phyloP scores from a whole-genome alignment of 2,888 invertebrate genomes.

The Leptinotarsa rubiginosa region DNA sequence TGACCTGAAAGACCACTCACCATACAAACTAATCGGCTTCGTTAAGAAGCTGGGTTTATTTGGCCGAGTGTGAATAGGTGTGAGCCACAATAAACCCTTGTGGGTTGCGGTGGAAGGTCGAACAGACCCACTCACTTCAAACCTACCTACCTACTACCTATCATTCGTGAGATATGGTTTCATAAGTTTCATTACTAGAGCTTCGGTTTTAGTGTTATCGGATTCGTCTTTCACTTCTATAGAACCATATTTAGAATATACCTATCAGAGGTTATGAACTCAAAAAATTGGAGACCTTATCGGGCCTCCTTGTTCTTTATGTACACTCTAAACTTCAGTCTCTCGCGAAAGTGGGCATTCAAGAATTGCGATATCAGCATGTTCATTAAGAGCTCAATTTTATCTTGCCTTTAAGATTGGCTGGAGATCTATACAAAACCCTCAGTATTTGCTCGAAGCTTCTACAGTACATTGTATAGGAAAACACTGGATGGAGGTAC shows the following conservation, averaged over 20 bases:
- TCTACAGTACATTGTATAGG: slow-evolving; percentile 19
- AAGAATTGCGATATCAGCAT: background rate
- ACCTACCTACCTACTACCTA: too few species aligned
- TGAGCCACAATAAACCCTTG: too few species aligned
- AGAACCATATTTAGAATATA: slow-evolving; percentile 27
- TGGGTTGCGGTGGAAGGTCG: too few species aligned
- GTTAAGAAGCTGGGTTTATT: too few species aligned
- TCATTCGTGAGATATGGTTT: slow-evolving; percentile 24
- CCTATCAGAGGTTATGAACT: slow-evolving; percentile 14
- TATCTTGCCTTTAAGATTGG: slow-evolving; percentile 26
- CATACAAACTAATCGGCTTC: too few species aligned
- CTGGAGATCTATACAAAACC: too few species aligned
- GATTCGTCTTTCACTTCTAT: background rate
- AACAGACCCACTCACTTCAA: too few species aligned
- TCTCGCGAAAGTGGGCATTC: background rate
- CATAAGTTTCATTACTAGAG: slow-evolving; percentile 22
- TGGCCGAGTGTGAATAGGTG: too few species aligned
- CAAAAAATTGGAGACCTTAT: slow-evolving; percentile 26
- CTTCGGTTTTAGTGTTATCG: slow-evolving; percentile 13
- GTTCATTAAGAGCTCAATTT: slow-evolving; percentile 24
- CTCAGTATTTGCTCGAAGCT: too few species aligned
- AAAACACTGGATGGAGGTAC: slow-evolving; percentile 21
- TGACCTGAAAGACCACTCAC: too few species aligned
- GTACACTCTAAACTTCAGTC: slow-evolving; percentile 25
- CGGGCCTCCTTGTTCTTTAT: slow-evolving; percentile 23